Evolutionary conservation across 2,113 vertebrate genomes (phyloP).

Genomic region (Melanerpes aurifrons): DNA sequence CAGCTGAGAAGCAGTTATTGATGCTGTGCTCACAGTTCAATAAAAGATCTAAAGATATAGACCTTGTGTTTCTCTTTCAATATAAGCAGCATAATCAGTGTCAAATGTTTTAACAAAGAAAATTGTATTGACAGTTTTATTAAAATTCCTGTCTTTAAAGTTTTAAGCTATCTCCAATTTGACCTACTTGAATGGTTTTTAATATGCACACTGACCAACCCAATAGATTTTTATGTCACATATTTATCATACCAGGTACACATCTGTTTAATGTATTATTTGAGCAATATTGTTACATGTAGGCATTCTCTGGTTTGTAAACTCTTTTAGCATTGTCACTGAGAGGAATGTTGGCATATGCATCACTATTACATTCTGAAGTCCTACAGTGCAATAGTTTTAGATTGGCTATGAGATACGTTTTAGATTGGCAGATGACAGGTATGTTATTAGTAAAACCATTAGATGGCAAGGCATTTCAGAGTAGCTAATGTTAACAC

Average conservation of each 20-base stretch:
- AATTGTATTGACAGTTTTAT: conserved; percentile 77
- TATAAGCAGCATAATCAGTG: conserved; percentile 76
- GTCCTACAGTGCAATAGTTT: neutral
- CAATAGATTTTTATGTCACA: conserved; percentile 48
- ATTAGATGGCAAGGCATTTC: neutral
- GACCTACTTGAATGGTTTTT: conserved; percentile 67
- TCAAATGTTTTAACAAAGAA: conserved; percentile 79
- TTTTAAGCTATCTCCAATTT: conserved; percentile 72
- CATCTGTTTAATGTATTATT: conserved; percentile 51
- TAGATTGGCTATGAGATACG: neutral
- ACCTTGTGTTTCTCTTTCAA: conserved; percentile 75
- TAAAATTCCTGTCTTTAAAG: conserved; percentile 78
- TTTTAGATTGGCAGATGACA: neutral
- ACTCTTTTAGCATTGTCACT: neutral
- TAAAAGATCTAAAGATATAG: conserved; percentile 79
- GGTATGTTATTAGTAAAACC: neutral
- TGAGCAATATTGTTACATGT: neutral
- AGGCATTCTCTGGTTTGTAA: neutral
- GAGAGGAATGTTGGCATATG: neutral
- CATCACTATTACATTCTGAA: neutral
- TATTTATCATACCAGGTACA: conserved; percentile 54
- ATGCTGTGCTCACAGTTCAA: conserved; percentile 76
- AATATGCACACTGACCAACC: conserved; percentile 45
- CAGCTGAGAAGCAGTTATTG: conserved; percentile 79
- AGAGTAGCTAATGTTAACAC: neutral